These are phyloP conservation scores for Odontothrips loti DNA, from an alignment of 2,888 invertebrate species.

Conservation along the genomic window DNA sequence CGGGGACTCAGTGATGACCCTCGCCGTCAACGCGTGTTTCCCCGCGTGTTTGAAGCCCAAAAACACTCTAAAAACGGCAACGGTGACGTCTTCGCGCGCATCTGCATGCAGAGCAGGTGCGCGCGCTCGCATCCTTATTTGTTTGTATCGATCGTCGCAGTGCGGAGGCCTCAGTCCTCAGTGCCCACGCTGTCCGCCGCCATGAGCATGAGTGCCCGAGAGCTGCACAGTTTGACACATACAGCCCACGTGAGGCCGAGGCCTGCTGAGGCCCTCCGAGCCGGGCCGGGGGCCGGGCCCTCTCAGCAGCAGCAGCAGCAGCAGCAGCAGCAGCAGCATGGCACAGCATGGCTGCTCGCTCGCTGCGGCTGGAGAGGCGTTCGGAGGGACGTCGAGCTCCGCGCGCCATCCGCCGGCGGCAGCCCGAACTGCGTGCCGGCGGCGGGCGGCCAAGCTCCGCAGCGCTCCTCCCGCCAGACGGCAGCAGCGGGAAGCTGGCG, in stretches of 20 bases:
- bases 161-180: too few relatives aligned
- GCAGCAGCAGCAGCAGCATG: background rate
- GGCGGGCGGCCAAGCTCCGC: background rate
- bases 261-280: background rate
- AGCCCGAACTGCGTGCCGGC: background rate
- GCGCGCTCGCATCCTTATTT: too few relatives aligned
- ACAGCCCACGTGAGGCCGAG: slow-evolving; percentile 18
- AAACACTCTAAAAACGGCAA: too few relatives aligned
- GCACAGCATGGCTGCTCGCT: background rate
- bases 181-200: too few relatives aligned
- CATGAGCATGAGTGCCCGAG: background rate
- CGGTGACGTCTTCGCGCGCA: too few relatives aligned
- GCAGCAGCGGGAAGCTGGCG: background rate
- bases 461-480: slow-evolving; percentile 8
- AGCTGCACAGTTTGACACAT: background rate
- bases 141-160: too few relatives aligned
- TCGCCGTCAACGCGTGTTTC: too few relatives aligned
- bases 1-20: background rate
- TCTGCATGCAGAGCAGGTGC: too few relatives aligned
- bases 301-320: background rate
- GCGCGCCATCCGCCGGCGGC: background rate
- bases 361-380: background rate
- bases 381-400: background rate
- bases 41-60: too few relatives aligned
- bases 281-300: background rate